These are phyloP conservation scores for Phoronis australis DNA, from an alignment of 2,888 invertebrate genomes.

Conservation along the genomic window DNA sequence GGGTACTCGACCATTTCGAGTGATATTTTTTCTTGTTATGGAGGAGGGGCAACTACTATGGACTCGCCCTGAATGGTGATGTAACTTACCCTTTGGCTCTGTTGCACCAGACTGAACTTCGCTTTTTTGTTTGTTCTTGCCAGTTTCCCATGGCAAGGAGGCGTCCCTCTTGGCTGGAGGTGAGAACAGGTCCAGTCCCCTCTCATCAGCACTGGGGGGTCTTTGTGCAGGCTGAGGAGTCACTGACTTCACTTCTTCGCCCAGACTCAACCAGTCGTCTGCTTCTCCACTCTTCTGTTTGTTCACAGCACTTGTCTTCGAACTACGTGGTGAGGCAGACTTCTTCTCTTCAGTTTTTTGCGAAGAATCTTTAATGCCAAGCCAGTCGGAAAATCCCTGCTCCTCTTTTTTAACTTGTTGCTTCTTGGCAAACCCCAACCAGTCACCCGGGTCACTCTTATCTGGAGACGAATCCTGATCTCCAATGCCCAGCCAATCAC, in stretches of 20 bases:
- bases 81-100: no score
- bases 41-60: no score
- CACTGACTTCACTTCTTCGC: conserved; percentile 19
- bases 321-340: background rate
- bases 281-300: background rate
- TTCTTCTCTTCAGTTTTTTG: no score
- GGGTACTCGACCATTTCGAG: no score
- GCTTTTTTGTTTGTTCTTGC: no score
- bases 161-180: background rate
- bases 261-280: conserved; percentile 28
- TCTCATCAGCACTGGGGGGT: conserved; percentile 3
- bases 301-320: background rate
- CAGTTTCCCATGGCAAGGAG: background rate
- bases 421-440: background rate
- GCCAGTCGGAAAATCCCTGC: no score
- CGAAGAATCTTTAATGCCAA: no score
- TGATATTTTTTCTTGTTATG: no score
- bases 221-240: background rate
- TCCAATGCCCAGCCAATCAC: background rate
- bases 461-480: no score
- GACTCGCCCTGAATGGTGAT: no score
- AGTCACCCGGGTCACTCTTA: conserved; percentile 1
- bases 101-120: no score
- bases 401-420: no score
- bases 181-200: conserved; percentile 6